Conservation (phyloP, 2,888 invertebrate species). For the Eudemis profundana region DNA sequence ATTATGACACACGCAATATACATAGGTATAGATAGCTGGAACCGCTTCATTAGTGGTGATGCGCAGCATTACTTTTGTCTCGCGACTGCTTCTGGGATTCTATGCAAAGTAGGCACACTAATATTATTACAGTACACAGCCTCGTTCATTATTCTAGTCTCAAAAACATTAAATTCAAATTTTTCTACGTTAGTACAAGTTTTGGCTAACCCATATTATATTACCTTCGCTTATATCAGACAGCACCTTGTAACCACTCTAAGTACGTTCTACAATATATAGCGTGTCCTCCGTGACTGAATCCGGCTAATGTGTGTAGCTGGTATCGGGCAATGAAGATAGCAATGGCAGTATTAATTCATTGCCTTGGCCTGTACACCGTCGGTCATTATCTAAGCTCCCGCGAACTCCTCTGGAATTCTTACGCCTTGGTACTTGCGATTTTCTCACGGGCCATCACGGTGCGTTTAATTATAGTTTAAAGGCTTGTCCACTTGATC, state of each 20-base stretch:
- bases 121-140: too few species aligned
- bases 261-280: constrained; percentile 42
- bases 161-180: too few species aligned
- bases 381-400: constrained; percentile 63
- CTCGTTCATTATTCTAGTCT: too few species aligned
- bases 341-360: constrained; percentile 79
- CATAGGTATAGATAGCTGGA: too few species aligned
- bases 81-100: too few species aligned
- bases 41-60: too few species aligned
- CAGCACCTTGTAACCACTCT: constrained; percentile 41
- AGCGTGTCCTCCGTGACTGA: constrained; percentile 67
- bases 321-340: constrained; percentile 75
- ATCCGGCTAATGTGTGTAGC: constrained; percentile 68
- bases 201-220: too few species aligned
- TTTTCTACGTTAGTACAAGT: too few species aligned
- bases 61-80: too few species aligned
- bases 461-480: constrained; percentile 15
- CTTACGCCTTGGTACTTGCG: constrained; percentile 56
- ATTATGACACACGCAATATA: too few species aligned
- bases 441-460: constrained; percentile 59
- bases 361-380: constrained; percentile 64
- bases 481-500: neutral
- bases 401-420: constrained; percentile 57
- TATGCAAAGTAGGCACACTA: too few species aligned
- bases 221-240: neutral